A percentile compares a stretch with the other conserved stretches of the same genome.
Evolutionary conservation across 1,140 invertebrate species (phyloP).

Genomic region (Belonocnema kinseyi): DNA sequence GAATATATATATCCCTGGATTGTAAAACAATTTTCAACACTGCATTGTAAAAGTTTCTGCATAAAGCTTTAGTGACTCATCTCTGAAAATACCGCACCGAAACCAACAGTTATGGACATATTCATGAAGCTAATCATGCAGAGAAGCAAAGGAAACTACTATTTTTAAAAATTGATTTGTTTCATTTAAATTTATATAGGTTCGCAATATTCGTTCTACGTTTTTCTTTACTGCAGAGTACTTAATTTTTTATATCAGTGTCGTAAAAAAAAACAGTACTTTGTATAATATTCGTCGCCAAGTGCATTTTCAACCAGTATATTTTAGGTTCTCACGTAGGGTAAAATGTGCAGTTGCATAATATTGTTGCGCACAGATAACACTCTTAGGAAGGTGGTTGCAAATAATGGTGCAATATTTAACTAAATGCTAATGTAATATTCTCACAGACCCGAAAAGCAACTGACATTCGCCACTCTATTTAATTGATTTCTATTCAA

Average conservation of each 20-base stretch:
- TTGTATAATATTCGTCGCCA: neutral
- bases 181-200: too few species aligned
- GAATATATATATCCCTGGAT: too few species aligned
- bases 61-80: too few species aligned
- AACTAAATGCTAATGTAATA: slow-evolving; percentile 28
- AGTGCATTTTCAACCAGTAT: neutral
- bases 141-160: too few species aligned
- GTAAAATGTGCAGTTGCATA: slow-evolving; percentile 19
- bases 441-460: slow-evolving; percentile 11
- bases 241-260: neutral
- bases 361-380: neutral
- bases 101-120: too few species aligned
- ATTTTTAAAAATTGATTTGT: too few species aligned
- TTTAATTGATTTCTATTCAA: neutral
- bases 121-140: too few species aligned
- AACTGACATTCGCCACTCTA: neutral
- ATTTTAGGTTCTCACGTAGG: neutral
- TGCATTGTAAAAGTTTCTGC: too few species aligned
- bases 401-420: slow-evolving; percentile 19
- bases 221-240: neutral
- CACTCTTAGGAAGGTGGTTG: neutral
- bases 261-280: neutral
- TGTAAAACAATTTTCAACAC: too few species aligned
- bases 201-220: neutral
- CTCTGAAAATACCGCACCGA: too few species aligned